Evolutionary conservation across 2,888 invertebrate genomes (phyloP).

Genomic region (Electrophaes corylata): DNA sequence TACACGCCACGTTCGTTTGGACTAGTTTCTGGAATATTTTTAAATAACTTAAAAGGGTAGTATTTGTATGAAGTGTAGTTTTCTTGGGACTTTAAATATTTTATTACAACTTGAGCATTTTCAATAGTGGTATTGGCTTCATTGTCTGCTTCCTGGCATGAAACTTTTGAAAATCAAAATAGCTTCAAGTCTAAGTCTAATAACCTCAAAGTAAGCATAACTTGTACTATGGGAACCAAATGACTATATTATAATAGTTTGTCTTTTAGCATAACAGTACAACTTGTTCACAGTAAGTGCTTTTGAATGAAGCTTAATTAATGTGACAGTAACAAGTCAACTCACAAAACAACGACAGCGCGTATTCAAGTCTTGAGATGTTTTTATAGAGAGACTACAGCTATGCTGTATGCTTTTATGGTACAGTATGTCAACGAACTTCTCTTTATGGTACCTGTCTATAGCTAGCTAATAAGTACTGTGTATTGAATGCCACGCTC

Average conservation of each 20-base stretch:
- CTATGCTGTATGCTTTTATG: constrained; percentile 39
- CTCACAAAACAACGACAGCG: constrained; percentile 19
- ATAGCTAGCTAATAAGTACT: constrained; percentile 1
- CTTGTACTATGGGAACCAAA: too few species aligned
- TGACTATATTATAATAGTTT: too few species aligned
- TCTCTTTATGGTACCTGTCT: constrained; percentile 20
- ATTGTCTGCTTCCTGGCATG: not conserved
- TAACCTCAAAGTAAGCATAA: too few species aligned
- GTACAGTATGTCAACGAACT: constrained; percentile 43
- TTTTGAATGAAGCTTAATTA: constrained; percentile 27
- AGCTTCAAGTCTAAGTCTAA: too few species aligned
- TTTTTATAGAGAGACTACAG: constrained; percentile 34
- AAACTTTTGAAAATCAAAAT: too few species aligned
- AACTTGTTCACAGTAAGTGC: constrained; percentile 20
- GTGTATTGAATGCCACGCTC: not conserved
- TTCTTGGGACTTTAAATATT: constrained; percentile 6
- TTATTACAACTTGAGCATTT: not conserved
- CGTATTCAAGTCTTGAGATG: constrained; percentile 15
- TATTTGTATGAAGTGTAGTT: constrained; percentile 8
- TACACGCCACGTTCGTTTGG: constrained; percentile 29
- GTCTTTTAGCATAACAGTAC: constrained; percentile 15
- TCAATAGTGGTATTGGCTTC: not conserved
- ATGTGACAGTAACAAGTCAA: constrained; percentile 25
- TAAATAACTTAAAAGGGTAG: constrained; percentile 25
- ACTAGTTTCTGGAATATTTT: constrained; percentile 37